Percentiles rank a stretch among this genome's conserved stretches.
Evolutionary conservation across 2,797 vertebrate species (phyloP).

Genomic region (Astyanax mexicanus): DNA sequence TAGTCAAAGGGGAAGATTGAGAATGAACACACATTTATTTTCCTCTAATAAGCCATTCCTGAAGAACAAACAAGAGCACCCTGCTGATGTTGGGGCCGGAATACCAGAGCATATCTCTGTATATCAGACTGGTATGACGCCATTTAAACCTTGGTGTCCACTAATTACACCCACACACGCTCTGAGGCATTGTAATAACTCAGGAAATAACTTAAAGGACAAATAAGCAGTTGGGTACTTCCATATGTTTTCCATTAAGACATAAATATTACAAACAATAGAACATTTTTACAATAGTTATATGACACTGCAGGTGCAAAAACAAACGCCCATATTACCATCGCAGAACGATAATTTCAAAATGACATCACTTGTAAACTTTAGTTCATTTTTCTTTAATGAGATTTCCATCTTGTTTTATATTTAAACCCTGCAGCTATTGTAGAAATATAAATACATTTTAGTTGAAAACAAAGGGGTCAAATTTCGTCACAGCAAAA

Average conservation of each 20-base stretch:
- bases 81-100: background rate
- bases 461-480: no score
- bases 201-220: background rate
- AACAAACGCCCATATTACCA: no score
- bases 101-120: no score
- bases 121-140: no score
- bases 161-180: background rate
- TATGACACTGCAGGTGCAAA: no score
- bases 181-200: background rate
- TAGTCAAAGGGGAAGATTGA: background rate
- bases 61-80: background rate
- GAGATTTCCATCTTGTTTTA: no score
- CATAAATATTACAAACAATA: background rate
- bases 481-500: no score
- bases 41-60: background rate
- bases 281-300: background rate
- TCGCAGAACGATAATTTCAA: no score
- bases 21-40: slow-evolving; percentile 1
- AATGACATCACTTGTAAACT: no score
- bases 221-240: background rate
- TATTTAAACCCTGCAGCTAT: no score
- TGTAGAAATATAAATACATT: no score
- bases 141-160: background rate
- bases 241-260: background rate
- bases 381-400: no score